These are phyloP conservation scores for Stomatorhinus ivindoensis DNA, from an alignment of 2,113 vertebrate species.

Conservation along the genomic window DNA sequence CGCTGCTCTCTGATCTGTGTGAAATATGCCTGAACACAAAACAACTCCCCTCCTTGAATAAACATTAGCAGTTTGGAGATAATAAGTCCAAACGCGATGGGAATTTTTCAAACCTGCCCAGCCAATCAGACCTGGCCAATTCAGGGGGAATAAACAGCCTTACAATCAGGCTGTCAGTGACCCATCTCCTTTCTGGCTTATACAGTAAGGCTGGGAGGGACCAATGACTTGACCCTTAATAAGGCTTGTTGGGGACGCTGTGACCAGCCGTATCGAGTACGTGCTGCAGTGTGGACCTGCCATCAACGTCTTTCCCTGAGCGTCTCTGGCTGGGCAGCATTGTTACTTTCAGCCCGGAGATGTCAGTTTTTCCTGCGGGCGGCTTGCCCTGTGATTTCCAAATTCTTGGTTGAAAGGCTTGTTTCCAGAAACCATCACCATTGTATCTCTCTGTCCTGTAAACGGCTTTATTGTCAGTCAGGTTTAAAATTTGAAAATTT, in stretches of 20 bases:
- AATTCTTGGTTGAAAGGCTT: neutral
- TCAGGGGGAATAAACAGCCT: neutral
- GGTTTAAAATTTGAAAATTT: neutral
- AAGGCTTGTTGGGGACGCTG: neutral
- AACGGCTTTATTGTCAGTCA: neutral
- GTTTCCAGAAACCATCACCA: neutral
- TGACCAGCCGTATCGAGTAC: neutral
- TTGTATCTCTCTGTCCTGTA: neutral
- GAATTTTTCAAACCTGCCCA: neutral
- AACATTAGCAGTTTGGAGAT: neutral
- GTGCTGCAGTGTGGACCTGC: neutral
- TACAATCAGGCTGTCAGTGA: neutral
- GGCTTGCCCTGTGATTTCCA: neutral
- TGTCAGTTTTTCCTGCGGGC: neutral
- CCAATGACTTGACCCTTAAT: neutral
- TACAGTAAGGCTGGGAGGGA: neutral
- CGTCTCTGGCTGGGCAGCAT: neutral
- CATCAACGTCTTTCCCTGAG: neutral
- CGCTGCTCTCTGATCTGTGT: constrained; percentile 5
- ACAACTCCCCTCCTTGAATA: constrained; percentile 3
- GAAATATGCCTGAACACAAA: constrained; percentile 6
- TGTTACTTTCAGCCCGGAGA: neutral
- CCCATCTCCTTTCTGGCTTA: neutral
- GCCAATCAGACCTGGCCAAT: constrained; percentile 20
- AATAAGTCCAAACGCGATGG: neutral